phyloP scores from a whole-genome alignment of 2,888 invertebrate genomes.

The Gasteruption jaculator region DNA sequence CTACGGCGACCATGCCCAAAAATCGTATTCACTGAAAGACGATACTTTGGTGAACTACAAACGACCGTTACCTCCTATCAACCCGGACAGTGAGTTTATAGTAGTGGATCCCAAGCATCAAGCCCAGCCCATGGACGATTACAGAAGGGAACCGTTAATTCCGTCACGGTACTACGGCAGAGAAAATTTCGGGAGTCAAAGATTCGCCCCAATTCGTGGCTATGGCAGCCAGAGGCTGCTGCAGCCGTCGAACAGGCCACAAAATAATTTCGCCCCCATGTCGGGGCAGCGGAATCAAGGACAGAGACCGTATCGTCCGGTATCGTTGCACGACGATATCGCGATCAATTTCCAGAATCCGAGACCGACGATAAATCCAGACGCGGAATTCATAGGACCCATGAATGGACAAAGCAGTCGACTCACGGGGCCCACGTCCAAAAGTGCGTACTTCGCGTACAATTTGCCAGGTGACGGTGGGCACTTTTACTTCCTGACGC shows the following conservation, averaged over 20 bases:
- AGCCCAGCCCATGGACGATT: no score
- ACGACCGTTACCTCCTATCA: conserved; percentile 62
- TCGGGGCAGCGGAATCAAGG: conserved; percentile 24
- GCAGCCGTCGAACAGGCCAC: conserved; percentile 14
- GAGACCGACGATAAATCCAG: conserved; percentile 57
- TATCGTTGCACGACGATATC: conserved; percentile 52
- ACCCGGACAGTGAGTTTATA: conserved; percentile 66
- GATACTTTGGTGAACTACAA: conserved; percentile 72
- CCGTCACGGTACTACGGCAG: conserved; percentile 14
- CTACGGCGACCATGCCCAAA: conserved; percentile 54
- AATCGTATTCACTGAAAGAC: conserved; percentile 56
- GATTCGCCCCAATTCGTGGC: conserved; percentile 18
- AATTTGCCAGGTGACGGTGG: conserved; percentile 71
- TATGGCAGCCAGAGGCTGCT: conserved; percentile 14
- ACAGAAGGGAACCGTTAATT: no score
- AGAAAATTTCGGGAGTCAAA: conserved; percentile 13
- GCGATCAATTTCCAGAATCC: conserved; percentile 60
- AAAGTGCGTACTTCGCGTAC: conserved; percentile 67
- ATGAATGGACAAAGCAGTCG: conserved; percentile 22
- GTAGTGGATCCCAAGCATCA: conserved; percentile 47
- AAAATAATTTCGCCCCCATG: conserved; percentile 33
- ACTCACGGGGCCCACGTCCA: conserved; percentile 30
- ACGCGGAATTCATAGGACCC: conserved; percentile 58
- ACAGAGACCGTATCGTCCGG: conserved; percentile 25
- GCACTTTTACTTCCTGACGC: conserved; percentile 75